A percentile compares a stretch with the other conserved stretches of the same genome.
Evolutionary conservation across 1,140 invertebrate species (phyloP).

Genomic region (Delia radicum): DNA sequence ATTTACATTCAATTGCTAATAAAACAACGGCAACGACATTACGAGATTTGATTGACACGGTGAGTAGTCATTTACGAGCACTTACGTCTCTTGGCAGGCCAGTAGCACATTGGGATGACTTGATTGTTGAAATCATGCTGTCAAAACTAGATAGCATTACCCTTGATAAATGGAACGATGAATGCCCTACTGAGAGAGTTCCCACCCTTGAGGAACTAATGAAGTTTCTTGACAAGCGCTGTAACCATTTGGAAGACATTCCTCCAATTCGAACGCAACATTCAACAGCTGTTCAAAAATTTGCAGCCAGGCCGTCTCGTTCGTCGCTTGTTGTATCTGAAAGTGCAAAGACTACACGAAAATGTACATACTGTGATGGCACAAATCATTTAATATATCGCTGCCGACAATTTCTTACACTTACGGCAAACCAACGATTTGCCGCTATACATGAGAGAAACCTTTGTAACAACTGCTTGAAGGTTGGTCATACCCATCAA

Average conservation of each 20-base stretch:
- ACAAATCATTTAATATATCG: no score
- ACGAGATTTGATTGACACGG: not conserved
- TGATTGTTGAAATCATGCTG: not conserved
- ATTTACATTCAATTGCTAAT: not conserved
- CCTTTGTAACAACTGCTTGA: no score
- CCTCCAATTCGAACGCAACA: not conserved
- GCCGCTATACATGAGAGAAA: no score
- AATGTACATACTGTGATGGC: no score
- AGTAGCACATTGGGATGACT: no score
- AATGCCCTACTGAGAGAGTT: not conserved
- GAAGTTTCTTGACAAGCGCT: slow-evolving; percentile 4
- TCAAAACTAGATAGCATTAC: not conserved
- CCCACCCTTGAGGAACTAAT: slow-evolving; percentile 3
- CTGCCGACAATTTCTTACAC: no score
- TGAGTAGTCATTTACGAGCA: not conserved
- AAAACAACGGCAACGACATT: not conserved
- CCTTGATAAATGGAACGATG: not conserved
- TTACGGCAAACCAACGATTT: no score
- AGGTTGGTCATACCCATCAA: no score
- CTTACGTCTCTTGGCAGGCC: not conserved
- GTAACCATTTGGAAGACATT: not conserved
- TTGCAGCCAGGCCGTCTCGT: no score
- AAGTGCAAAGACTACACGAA: no score
- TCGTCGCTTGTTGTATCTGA: no score
- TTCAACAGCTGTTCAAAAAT: no score